Evolutionary conservation across 2,113 vertebrate species (phyloP).

Genomic region (Dissostichus mawsoni): DNA sequence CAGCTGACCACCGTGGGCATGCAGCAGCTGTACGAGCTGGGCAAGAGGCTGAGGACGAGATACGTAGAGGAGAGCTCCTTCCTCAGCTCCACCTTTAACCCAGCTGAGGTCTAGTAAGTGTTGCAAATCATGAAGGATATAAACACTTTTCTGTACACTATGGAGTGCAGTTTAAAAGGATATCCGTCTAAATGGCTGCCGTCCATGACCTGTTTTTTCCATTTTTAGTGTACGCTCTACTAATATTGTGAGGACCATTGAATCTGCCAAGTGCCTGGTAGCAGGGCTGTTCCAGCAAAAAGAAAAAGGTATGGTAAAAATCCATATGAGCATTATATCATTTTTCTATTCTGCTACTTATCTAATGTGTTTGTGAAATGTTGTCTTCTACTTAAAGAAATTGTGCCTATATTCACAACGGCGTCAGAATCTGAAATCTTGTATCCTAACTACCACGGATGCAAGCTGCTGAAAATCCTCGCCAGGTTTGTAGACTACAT

Average conservation of each 20-base stretch:
- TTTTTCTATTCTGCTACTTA: conserved; percentile 5
- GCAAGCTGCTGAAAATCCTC: conserved; percentile 84
- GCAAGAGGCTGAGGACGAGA: conserved; percentile 86
- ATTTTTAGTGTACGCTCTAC: conserved; percentile 91
- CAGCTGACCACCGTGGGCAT: conserved; percentile 95
- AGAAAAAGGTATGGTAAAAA: conserved; percentile 86
- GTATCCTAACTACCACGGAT: conserved; percentile 92
- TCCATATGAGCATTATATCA: neutral
- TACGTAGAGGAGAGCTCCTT: conserved; percentile 88
- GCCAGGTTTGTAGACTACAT: conserved; percentile 81
- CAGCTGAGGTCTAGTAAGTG: conserved; percentile 94
- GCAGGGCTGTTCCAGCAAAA: conserved; percentile 93
- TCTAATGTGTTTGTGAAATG: conserved; percentile 18
- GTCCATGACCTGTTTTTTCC: conserved; percentile 53
- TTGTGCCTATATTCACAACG: conserved; percentile 87
- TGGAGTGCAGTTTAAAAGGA: conserved; percentile 8
- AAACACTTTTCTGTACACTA: neutral
- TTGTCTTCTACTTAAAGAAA: conserved; percentile 75
- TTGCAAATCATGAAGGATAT: neutral
- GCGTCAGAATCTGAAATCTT: conserved; percentile 90
- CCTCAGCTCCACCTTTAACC: conserved; percentile 87
- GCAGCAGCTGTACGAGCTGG: conserved; percentile 93
- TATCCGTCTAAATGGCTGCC: conserved; percentile 38
- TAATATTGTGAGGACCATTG: conserved; percentile 94
- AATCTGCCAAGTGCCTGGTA: conserved; percentile 93